Evolutionary conservation across 2,113 vertebrate genomes (phyloP).

Genomic region (Ceyx margarethae): DNA sequence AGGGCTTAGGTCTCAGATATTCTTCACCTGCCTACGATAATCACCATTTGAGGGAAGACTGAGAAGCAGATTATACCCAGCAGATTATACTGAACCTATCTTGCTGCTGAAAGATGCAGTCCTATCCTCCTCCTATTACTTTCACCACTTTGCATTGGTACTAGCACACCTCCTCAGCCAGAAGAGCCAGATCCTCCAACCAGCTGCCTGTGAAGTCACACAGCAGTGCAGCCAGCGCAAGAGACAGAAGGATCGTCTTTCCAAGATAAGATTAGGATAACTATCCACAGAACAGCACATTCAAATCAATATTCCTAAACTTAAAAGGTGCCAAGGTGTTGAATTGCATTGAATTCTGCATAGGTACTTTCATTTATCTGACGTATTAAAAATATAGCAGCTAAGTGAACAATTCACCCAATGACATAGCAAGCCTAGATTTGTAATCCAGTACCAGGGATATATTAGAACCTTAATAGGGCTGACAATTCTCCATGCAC

Average conservation of each 20-base stretch:
- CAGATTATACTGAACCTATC: neutral
- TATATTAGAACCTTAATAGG: neutral
- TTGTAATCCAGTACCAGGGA: neutral
- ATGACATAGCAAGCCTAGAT: neutral
- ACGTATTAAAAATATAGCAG: no score
- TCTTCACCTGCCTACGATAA: neutral
- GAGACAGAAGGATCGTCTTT: neutral
- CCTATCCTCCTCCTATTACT: neutral
- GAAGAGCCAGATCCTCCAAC: neutral
- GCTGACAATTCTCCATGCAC: neutral
- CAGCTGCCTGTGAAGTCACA: neutral
- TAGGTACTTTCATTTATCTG: neutral
- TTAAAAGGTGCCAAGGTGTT: neutral
- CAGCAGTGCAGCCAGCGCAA: neutral
- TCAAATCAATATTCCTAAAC: neutral
- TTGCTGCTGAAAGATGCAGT: neutral
- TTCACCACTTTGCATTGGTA: neutral
- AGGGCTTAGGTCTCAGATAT: neutral
- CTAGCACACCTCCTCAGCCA: rapidly evolving
- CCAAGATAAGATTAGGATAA: neutral
- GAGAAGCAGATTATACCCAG: neutral
- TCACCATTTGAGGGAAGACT: neutral
- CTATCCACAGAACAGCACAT: neutral
- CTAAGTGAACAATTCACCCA: neutral
- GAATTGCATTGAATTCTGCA: neutral